Conservation (phyloP, 1,140 invertebrate species). For the Vanessa tameamea region DNA sequence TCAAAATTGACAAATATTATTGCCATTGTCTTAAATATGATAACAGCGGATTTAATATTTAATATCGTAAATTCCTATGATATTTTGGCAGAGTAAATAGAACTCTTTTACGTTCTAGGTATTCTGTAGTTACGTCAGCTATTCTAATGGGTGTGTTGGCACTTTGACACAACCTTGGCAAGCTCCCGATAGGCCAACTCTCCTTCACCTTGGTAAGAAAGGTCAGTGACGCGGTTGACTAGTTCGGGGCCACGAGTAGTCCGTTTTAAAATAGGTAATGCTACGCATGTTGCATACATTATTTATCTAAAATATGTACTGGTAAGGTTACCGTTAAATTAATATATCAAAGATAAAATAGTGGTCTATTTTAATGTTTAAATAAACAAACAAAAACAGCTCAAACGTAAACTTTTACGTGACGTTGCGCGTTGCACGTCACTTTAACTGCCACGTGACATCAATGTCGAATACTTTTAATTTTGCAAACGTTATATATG, state of each 20-base stretch:
- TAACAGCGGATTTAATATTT: not conserved
- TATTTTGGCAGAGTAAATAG: constrained; percentile 8
- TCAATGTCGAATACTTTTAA: too few species aligned
- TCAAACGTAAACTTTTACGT: too few species aligned
- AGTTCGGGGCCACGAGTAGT: not conserved
- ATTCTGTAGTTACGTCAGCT: constrained; percentile 17
- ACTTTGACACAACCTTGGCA: constrained; percentile 27
- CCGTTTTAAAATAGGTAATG: constrained; percentile 3
- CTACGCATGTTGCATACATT: not conserved
- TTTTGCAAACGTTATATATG: too few species aligned
- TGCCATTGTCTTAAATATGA: not conserved
- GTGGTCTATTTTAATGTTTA: too few species aligned
- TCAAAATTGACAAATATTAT: too few species aligned
- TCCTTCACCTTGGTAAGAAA: constrained; percentile 32
- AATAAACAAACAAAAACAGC: too few species aligned
- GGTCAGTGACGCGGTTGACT: constrained; percentile 34
- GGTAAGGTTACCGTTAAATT: not conserved
- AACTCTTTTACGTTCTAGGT: constrained; percentile 6
- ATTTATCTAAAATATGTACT: not conserved
- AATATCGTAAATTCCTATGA: not conserved
- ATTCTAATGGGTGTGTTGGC: constrained; percentile 25
- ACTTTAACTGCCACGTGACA: too few species aligned
- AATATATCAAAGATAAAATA: too few species aligned
- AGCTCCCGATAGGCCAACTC: constrained; percentile 25
- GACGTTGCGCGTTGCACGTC: too few species aligned